Evolutionary conservation across 2,113 vertebrate genomes (phyloP), one percentile per base, ranked within the genome.

Genomic region (Xiphophorus maculatus): DNA sequence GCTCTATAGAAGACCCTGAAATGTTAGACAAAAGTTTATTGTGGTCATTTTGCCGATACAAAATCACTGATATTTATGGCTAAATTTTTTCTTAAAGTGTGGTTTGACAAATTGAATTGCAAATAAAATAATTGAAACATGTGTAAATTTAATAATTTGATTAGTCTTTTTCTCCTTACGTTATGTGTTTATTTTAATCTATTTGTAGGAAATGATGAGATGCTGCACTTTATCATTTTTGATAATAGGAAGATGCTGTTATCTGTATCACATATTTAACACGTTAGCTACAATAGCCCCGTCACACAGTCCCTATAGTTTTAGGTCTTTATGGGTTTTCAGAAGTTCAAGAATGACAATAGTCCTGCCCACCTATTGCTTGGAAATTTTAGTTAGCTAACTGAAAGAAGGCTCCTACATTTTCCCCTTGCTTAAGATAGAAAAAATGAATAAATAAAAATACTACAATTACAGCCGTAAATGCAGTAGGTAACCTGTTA

Each of bases 11-110:
- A 70, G n/a, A 37, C 76, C 3, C 19, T 37, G 65, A 80, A 81
- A 79, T 78, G 22, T 68, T 30, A 28, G 82, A 89, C 78, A 86
- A 90, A 85, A 79, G 71, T 17, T 74, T 44, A 74, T 48, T 76
- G 72, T 74, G 28, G 71, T 71, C n/a, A 61, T n/a, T 25, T 79
- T 66, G 77, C 86, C 79, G 69, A 40, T 19, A 11, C 68, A 83
- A 58, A 76, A 64, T 14, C 0, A 48, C 1, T 63, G 1, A 70
- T 51, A 85, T 70, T 75, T 74, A 67, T 44, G 35, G 58, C 29
- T 72, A 12, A 73, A 67, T 2, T 12, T 29, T 35, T 12, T 1
- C 8, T 48, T 9, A n/a, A 13, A 54, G 25, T 58, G 9, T n/a
- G 17, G 19, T 1, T 58, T n/a, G 60, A 12, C 58, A 51, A n/a